These are phyloP conservation scores for Columba guinea DNA, from an alignment of 2,797 vertebrate genomes.

Conservation along the genomic window DNA sequence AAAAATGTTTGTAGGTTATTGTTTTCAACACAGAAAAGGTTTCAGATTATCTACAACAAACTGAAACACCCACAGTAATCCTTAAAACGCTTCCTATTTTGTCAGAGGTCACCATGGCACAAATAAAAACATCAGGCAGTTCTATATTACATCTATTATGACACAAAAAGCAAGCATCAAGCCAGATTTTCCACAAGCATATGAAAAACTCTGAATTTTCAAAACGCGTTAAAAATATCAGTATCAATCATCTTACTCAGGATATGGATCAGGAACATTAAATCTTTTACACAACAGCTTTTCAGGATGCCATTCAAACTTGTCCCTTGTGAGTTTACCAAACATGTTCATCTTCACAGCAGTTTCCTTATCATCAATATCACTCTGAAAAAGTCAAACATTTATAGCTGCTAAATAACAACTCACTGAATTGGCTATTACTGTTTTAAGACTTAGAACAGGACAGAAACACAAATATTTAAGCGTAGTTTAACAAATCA, in stretches of 20 bases:
- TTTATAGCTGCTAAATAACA: not conserved
- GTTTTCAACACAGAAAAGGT: not conserved
- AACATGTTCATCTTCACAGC: conserved; percentile 97
- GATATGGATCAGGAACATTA: conserved; percentile 91
- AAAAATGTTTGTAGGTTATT: not conserved
- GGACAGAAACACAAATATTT: not conserved
- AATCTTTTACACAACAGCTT: conserved; percentile 94
- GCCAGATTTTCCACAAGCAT: not conserved
- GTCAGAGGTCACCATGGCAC: not conserved
- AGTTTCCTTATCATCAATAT: conserved; percentile 83
- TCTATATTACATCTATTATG: not conserved
- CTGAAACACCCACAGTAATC: not conserved
- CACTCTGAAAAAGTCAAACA: conserved; percentile 77
- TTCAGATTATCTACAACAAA: not conserved
- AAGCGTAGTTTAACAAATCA: not conserved
- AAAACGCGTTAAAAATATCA: not conserved
- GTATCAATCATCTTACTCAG: conserved; percentile 80
- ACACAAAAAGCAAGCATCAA: not conserved
- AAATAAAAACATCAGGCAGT: not conserved
- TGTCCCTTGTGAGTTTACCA: conserved; percentile 91
- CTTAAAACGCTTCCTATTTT: not conserved
- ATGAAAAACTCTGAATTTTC: not conserved
- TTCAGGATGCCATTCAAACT: conserved; percentile 92
- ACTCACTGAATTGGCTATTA: not conserved
- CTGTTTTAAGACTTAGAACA: not conserved